Evolutionary conservation across 2,888 invertebrate species (phyloP), one percentile per base, ranked within the genome.

Genomic region (Heliconius aoede): DNA sequence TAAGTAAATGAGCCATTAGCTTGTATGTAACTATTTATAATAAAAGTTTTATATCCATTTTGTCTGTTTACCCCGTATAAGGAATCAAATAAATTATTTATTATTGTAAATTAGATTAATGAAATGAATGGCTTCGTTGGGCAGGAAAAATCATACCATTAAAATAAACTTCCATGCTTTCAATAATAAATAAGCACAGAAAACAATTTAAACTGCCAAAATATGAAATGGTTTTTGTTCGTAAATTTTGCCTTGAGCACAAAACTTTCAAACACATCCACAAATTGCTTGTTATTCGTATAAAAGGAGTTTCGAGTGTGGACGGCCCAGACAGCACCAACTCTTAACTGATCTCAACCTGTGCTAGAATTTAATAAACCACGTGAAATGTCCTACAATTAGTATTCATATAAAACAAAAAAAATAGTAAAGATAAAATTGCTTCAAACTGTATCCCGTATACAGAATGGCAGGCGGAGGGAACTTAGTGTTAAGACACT

Each of bases 201-300:
- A 62, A 61, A 69, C 69, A 69, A 74, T 69, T 74, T 61, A 69
- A 69, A 69, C 61, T 69, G 61, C 69, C 51, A 32, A 69, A 74
- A 74, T 62, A 74, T 74, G 62, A 68, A 68, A 51, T n/a, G 51
- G 28, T 51, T 68, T 68, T 68, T 68, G 68, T 68, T 68, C 68
- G 30, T 68, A 68, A 55, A 55, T 69, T 69, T 55, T 51, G n/a
- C 69, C 55, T 64, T 64, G 64, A 76, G 62, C 60, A 71, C 26
- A 64, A 64, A 68, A 73, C 61, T 73, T 78, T 51, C 65, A 55
- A 76, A 75, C 69, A 73, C 67, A 73, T 76, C 71, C 65, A 71
- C 69, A 78, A 76, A 76, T 71, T 76, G 76, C 74, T 78, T 78
- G 74, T 78, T 72, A 74, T 74, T 72, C 40, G 76, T 62, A 72